Base-by-base conservation (phyloP, 2,797 vertebrate species). In the Labroides dimidiatus region DNA sequence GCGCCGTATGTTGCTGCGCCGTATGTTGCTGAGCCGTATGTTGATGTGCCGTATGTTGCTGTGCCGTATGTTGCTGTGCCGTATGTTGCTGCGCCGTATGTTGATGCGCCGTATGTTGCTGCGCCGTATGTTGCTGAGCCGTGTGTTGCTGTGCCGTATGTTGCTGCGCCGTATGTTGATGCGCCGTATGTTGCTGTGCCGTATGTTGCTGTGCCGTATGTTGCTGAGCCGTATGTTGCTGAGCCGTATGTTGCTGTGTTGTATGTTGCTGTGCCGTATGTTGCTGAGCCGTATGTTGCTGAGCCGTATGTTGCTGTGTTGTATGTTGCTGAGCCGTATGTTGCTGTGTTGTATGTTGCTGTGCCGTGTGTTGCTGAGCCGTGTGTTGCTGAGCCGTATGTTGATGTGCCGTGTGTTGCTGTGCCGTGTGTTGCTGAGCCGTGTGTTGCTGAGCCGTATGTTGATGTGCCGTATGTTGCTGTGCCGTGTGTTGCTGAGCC, bases 401-500 rank as follows among this genome's bases (percentile, higher is more conserved):
- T n/a, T n/a, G n/a, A n/a, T n/a, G n/a, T 27, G 6, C 37, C 52
- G 12, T 51, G 17, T 69, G 36, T 43, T 19, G 20, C 48, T 9
- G 27, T 45, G 24, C 44, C 65, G n/a, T n/a, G n/a, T n/a, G n/a
- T 72, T 19, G 59, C n/a, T n/a, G n/a, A n/a, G 19, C 64, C 75
- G 1, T 13, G 10, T 3, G 11, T 3, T 6, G 24, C 24, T 27
- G 24, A 3, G 6, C 37, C 52, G 12, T 51, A n/a, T 69, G 36
- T 43, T 19, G 20, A 45, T 9, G 27, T 45, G 24, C 44, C 65
- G n/a, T n/a, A n/a, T n/a, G n/a, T 72, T 19, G 59, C n/a, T n/a
- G n/a, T n/a, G 19, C 64, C 75, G 1, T 13, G 10, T 3, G 11
- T 3, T 6, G 24, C 24, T 27, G 24, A 3, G 6, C 37, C 52